phyloP scores from a whole-genome alignment of 2,797 vertebrate species.

The Argentina silus region DNA sequence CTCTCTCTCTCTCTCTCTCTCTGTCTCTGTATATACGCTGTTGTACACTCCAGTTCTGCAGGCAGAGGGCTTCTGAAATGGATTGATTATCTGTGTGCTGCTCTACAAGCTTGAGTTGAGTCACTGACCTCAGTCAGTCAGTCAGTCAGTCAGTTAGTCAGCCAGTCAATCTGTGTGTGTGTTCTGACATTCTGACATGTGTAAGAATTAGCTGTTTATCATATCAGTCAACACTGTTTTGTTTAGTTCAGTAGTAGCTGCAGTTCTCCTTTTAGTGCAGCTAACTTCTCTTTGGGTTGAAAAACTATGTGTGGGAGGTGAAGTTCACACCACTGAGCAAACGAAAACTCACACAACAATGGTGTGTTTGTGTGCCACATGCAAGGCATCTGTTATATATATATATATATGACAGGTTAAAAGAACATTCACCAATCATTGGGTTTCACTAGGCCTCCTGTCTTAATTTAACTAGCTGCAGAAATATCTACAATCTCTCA shows the following conservation, averaged over 20 bases:
- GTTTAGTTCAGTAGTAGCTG: background rate
- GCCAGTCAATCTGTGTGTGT: background rate
- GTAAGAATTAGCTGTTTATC: background rate
- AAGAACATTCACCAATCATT: background rate
- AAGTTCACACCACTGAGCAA: background rate
- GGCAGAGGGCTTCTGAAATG: background rate
- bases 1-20: background rate
- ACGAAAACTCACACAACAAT: background rate
- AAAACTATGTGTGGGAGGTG: background rate
- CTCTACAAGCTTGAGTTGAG: background rate
- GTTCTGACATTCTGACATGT: background rate
- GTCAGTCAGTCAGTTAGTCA: too few species aligned
- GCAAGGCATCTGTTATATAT: background rate
- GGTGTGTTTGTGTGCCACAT: background rate
- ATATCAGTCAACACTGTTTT: background rate
- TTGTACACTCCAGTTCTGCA: background rate
- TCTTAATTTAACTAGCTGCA: too few species aligned
- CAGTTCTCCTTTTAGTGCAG: background rate
- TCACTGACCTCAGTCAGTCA: background rate
- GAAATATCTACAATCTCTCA: too few species aligned
- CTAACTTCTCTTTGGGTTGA: background rate
- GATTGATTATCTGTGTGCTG: background rate
- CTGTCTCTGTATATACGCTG: background rate
- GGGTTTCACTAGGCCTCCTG: background rate
- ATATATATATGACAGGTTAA: background rate